Conservation (phyloP, 2,113 vertebrate genomes). For the Saccopteryx bilineata region DNA sequence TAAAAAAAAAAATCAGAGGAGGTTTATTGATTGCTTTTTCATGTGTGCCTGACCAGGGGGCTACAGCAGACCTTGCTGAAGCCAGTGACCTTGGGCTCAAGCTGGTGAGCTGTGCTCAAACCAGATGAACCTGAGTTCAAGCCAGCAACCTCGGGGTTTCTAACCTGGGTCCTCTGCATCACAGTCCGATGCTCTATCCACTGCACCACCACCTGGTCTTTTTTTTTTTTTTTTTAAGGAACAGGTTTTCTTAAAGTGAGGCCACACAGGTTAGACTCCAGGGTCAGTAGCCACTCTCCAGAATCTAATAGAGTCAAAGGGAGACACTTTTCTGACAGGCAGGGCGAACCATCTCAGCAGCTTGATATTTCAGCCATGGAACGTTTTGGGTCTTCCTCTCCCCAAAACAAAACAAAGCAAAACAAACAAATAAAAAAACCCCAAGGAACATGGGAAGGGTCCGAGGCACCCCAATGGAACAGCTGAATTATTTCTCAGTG, state of each 20-base stretch:
- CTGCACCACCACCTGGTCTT: not conserved
- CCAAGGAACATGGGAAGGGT: not conserved
- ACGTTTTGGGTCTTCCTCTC: not conserved
- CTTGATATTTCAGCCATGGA: not conserved
- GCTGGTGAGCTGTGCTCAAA: too few relatives aligned
- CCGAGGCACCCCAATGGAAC: constrained; percentile 18
- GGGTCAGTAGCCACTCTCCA: not conserved
- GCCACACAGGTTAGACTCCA: not conserved
- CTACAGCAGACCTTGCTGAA: too few relatives aligned
- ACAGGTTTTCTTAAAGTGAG: constrained; percentile 50
- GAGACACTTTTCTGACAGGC: not conserved
- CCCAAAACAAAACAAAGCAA: not conserved
- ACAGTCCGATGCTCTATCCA: too few relatives aligned
- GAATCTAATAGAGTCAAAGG: not conserved
- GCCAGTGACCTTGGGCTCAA: too few relatives aligned
- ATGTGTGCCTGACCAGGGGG: too few relatives aligned
- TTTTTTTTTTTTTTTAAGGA: constrained; percentile 33
- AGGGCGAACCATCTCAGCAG: too few relatives aligned
- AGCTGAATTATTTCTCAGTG: constrained; percentile 58
- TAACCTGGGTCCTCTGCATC: too few relatives aligned
- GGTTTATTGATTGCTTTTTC: too few relatives aligned
- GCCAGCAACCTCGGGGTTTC: too few relatives aligned
- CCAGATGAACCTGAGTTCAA: too few relatives aligned
- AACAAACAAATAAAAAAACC: not conserved
- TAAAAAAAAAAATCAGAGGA: too few relatives aligned